Base-by-base conservation (phyloP, 2,797 vertebrate genomes). In the Rhinella marina region DNA sequence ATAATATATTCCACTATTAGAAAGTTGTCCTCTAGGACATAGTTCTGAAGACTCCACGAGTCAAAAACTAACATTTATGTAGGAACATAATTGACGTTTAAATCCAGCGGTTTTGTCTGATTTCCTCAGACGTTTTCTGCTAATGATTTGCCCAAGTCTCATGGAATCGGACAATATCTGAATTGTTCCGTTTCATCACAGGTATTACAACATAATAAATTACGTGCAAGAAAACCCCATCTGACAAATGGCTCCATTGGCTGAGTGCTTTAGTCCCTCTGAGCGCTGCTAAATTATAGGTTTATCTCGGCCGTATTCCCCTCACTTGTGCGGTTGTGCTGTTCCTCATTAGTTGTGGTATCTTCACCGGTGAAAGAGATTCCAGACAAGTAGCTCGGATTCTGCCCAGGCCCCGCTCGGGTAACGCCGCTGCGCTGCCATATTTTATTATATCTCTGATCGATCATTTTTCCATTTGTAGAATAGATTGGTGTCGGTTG, bases 171-270 rank as follows among this genome's bases (percentile, higher is more conserved):
- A 88, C 84, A 83, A 78, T 84, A 79, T 89, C 81, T 87, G 50
- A 87, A 82, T 89, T 82, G 84, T 72, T 86, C 32, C 27, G 41
- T 86, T 82, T 89, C 88, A 89, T 86, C 72, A 23, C 27, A 32
- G n/a, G 79, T 85, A 68, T 83, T 82, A 76, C 50, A 88, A 86
- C 77, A 84, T 90, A 87, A 85, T 90, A 90, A 86, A 92, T 88
- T 89, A 90, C 32, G 90, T 92, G 27, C 91, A 91, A 92, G 90
- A 88, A 78, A 62, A 92, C 78, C 86, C 92, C 83, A 90, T 88
- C 85, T 91, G 90, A 88, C 88, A 75, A 73, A 75, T 91, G 88
- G 90, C 72, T 68, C 87, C 90, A 91, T 87, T 84, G 85, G 85
- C 85, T 72, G 84, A 68, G 66, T 86, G 72, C 82, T 86, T 86